Evolutionary conservation across 2,797 vertebrate genomes (phyloP), one percentile per base, ranked within the genome.

Genomic region (Pantherophis alleghaniensis): DNA sequence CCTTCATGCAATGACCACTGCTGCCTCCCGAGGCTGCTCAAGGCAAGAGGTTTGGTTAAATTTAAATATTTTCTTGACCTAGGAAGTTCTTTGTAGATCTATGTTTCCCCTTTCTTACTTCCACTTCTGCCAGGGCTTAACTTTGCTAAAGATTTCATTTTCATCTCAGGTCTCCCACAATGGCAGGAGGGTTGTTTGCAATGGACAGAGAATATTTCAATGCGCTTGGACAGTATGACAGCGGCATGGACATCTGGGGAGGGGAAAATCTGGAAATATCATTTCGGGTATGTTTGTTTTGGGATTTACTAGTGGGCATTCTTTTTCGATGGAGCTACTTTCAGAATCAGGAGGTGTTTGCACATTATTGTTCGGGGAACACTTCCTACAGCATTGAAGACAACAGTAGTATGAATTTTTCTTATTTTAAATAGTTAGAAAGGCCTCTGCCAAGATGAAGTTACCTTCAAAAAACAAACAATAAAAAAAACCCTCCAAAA

Each of bases 241-340:
- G 98, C 0, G 99, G 99, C 96, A 99, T 99, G 99, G 99, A 99
- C 96, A 99, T 99, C 97, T 99, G 99, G 99, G 99, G 99, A 69
- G 99, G 99, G 88, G 99, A 99, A 87, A 99, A 99, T 96, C 96
- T 99, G 96, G 99, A 99, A 96, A 99, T 99, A 95, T 99, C 99
- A 61, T 99, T 99, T 95, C 98, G 99, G 98, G 99, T 99, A 98
- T 26, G 90, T 93, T 98, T 91, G 88, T 12, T 51, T 63, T 92
- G 4, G 37, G 59, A 90, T 92, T 92, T 22, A 59, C 22, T 69
- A 6, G 86, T 5, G 32, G 53, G 56, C 24, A 22, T 2, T 60
- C 26, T 28, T 53, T 55, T 87, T 83, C 11, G 32, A 47, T 24
- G 12, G 3, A 57, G 2, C n/a, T 53, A 55, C 55, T 16, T 53